Base-by-base conservation (phyloP, 2,888 invertebrate genomes). In the Heteromurus nitidus region DNA sequence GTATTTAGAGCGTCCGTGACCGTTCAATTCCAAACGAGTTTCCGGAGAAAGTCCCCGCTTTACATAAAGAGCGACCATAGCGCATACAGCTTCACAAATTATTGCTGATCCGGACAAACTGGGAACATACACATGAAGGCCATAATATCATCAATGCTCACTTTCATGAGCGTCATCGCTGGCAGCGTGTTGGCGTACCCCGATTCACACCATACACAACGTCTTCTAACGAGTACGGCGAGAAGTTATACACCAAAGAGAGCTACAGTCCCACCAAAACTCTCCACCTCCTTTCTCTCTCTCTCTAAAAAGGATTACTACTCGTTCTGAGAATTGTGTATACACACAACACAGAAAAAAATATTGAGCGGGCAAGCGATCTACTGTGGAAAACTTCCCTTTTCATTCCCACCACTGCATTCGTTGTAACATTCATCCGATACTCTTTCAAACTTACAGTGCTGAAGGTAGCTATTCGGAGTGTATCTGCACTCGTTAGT, bases 361-460 rank as follows among this genome's bases (percentile, higher is more conserved):
- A 81, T 75, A 80, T 81, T 81, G 81, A 81, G 81, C 81, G 81
- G 81, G 81, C 74, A 69, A 68, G 72, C 79, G 72, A 67, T 69
- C 65, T 80, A 60, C 60, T 68, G 31, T 67, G n/a, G 53, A 20
- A n/a, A 50, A 55, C 64, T 65, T 80, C 68, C 73, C 73, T 65
- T 62, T 30, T 44, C 18, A 30, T 70, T 70, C 64, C 42, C 3
- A 64, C 18, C 65, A 50, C 22, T 53, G 55, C 42, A 70, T 70
- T 70, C 53, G 70, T 70, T 53, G 24, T 16, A 18, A 24, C 50
- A n/a, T 18, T 3, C 16, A 11, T 22, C 9, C 24, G 26, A 26
- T 28, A 58, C 26, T 26, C 58, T 16, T n/a, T 13, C 58, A 26
- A 16, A n/a, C 47, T 47, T 47, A 13, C 5, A 36, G 13, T 36